Evolutionary conservation across 2,888 invertebrate species (phyloP), one percentile per base, ranked within the genome.

Genomic region (Monopis laevigella): DNA sequence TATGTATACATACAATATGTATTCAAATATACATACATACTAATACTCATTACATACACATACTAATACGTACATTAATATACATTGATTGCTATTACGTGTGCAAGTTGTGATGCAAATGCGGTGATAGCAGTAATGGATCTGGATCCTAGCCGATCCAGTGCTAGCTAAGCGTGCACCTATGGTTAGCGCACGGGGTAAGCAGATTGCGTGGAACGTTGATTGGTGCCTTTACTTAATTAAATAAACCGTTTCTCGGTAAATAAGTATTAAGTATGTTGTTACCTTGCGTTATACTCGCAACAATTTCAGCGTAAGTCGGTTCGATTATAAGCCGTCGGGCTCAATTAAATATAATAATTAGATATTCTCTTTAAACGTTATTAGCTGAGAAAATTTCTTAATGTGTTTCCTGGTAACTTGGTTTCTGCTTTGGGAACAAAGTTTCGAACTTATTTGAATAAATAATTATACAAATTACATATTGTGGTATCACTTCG

Each of bases 191-290:
- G 21, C 13, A 21, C 36, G 36, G 21, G 21, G 5, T 21, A 11
- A 12, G 12, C 12, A 36, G 21, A 21, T 36, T 36, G 36, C 21
- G 12, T 36, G 36, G 21, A 36, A 36, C 21, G 36, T 36, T 21
- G 21, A 36, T 36, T 36, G 36, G 47, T 21, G 52, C 56, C 57
- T 58, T 58, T 51, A 55, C 56, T 63, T 75, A 72, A 75, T 74
- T 75, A 72, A 73, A 70, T 72, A 69, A 74, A 68, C 65, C 59
- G 62, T 64, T 72, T 71, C 67, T 59, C 44, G 51, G 65, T 61
- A 61, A 45, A 40, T 32, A 45, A 40, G 44, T 43, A 30, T 42
- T 43, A 36, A 36, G 36, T 36, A 36, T 36, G 36, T 36, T 36
- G 36, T 36, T 36, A 36, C 13, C 36, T 36, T 36, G 16, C 21